Evolutionary conservation across 2,888 invertebrate species (phyloP), one percentile per base, ranked within the genome.

Genomic region (Drepana falcataria): DNA sequence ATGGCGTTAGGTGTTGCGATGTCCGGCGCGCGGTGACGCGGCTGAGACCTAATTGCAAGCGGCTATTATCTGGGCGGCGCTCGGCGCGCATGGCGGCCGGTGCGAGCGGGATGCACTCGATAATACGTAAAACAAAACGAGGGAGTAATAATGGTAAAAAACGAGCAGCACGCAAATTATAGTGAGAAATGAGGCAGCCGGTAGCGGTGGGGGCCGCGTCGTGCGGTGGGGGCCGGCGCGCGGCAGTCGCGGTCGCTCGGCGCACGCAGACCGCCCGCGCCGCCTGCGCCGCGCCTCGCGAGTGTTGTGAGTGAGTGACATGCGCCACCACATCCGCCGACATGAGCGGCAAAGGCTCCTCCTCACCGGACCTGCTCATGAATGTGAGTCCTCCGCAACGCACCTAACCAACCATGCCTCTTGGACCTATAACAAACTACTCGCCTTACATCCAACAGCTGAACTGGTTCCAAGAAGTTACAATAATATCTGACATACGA

Each of bases 71-170:
- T 90, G 91, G 91, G 91, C 90, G 91, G 87, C 83, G 83, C 84
- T 83, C 83, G 70, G 68, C 83, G 87, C 83, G 87, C 87, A 89
- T 89, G 89, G 90, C 89, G 85, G 90, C 85, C 87, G 83, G 90
- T 90, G 91, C 85, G 90, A 91, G 90, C 91, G 90, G 91, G 91
- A 90, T 91, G 91, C 90, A 90, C 88, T 90, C 90, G 90, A 89
- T 90, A 90, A 90, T 87, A 88, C 90, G 89, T 90, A 88, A 89
- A 91, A 90, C 90, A 90, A 90, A 90, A 90, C 91, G 89, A 87
- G 91, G 90, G 87, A 88, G 90, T 90, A 90, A 90, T 91, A 89
- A 91, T 89, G 87, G 87, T 90, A 89, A 91, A 91, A 91, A 91
- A 91, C 89, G 87, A 90, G 83, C 87, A 87, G 71, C 89, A 91